phyloP scores from a whole-genome alignment of 1,140 invertebrate genomes.

The Dendroctonus valens region DNA sequence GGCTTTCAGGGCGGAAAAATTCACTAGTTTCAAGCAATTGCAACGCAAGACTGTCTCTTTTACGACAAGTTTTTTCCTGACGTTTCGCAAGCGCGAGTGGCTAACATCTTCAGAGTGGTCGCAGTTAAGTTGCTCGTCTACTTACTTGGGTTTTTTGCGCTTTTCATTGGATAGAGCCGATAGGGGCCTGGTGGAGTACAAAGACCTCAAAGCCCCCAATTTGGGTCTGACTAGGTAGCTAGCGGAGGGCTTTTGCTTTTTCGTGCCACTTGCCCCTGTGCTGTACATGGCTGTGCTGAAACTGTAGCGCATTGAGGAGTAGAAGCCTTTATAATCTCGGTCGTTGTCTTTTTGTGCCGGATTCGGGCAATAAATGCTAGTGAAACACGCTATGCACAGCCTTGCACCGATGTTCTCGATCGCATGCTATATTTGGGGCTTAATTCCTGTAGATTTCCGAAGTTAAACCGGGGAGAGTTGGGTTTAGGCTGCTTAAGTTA shows the following conservation, averaged over 20 bases:
- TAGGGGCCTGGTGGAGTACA: slow-evolving; percentile 38
- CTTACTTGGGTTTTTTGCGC: slow-evolving; percentile 45
- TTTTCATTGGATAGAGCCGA: slow-evolving; percentile 38
- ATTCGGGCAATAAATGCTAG: slow-evolving; percentile 6
- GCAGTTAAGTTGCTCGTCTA: slow-evolving; percentile 4
- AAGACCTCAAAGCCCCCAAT: slow-evolving; percentile 38
- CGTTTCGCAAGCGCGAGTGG: no score
- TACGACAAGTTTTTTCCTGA: no score
- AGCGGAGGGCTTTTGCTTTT: slow-evolving; percentile 36
- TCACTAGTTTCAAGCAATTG: no score
- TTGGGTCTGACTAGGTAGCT: slow-evolving; percentile 43
- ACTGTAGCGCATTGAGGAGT: background rate
- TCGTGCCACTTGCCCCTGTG: slow-evolving; percentile 14
- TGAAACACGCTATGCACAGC: slow-evolving; percentile 25
- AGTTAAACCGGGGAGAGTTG: background rate
- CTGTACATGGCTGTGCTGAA: slow-evolving; percentile 10
- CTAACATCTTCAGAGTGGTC: no score
- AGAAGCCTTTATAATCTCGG: slow-evolving; percentile 24
- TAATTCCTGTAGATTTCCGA: background rate
- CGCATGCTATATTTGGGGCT: background rate
- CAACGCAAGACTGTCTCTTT: no score
- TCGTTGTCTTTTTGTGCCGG: background rate
- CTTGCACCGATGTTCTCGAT: slow-evolving; percentile 9
- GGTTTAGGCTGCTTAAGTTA: no score
- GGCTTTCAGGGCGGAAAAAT: no score